phyloP scores from a whole-genome alignment of 2,888 invertebrate genomes.

The Conomelus anceps region DNA sequence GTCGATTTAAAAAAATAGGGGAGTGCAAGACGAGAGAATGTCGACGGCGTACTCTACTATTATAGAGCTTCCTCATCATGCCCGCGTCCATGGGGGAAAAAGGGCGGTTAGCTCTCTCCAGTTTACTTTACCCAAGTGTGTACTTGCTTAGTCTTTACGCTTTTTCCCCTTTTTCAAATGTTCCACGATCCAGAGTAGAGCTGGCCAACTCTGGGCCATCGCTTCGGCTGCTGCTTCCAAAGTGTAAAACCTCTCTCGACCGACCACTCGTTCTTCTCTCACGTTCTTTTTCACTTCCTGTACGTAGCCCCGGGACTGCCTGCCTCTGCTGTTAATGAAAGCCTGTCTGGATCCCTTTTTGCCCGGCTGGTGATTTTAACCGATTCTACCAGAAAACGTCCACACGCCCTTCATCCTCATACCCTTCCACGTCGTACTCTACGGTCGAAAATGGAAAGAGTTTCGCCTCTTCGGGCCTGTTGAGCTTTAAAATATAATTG shows the following conservation, averaged over 20 bases:
- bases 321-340: background rate
- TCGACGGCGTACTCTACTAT: background rate
- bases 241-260: background rate
- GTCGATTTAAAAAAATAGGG: background rate
- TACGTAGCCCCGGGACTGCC: background rate
- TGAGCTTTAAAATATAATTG: background rate
- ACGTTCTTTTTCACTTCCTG: background rate
- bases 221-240: background rate
- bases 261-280: too few species aligned
- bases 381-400: background rate
- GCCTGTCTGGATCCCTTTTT: background rate
- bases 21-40: background rate
- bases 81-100: background rate
- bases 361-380: background rate
- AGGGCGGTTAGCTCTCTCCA: background rate
- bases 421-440: background rate
- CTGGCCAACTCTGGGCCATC: background rate
- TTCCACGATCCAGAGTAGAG: background rate
- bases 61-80: background rate
- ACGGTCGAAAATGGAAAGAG: background rate
- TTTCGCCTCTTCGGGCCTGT: background rate
- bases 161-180: background rate
- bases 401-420: background rate
- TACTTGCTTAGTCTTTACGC: conserved; percentile 7
- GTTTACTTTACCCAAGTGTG: conserved; percentile 10